Conservation (phyloP, 1,140 invertebrate genomes). For the Copidosoma floridanum region DNA sequence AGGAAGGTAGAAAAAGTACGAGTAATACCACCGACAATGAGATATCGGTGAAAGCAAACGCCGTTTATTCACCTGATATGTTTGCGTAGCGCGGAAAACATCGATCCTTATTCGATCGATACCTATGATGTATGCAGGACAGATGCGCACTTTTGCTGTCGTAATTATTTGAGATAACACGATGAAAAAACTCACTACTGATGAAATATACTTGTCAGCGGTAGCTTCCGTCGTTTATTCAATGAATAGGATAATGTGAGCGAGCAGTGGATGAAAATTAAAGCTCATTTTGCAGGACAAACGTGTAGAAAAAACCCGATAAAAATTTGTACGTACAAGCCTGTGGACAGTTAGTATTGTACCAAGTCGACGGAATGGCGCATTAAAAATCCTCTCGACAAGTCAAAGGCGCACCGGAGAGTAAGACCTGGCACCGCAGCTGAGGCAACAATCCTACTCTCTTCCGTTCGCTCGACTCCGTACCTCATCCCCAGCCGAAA, state of each 20-base stretch:
- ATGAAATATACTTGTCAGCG: no score
- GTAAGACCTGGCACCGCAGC: no score
- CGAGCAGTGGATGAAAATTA: no score
- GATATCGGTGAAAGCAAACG: constrained; percentile 31
- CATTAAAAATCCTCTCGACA: not conserved
- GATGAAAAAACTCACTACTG: no score
- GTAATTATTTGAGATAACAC: no score
- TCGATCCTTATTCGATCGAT: no score
- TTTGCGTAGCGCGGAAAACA: constrained; percentile 16
- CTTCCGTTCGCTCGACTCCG: not conserved
- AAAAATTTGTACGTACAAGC: not conserved
- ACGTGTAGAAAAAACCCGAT: not conserved
- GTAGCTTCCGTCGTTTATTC: no score
- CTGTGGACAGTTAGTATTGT: no score
- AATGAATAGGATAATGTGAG: no score
- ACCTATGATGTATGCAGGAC: no score
- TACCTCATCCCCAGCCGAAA: not conserved
- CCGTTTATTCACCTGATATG: no score
- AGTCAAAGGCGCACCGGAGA: not conserved
- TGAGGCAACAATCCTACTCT: not conserved
- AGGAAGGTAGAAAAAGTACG: not conserved
- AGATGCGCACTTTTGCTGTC: no score
- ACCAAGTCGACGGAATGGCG: constrained; percentile 1
- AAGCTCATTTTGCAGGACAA: not conserved
- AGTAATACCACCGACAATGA: not conserved